A percentile compares a stretch with the other conserved stretches of the same genome.
phyloP scores from a whole-genome alignment of 2,113 vertebrate genomes.

The Psephotus haematonotus region DNA sequence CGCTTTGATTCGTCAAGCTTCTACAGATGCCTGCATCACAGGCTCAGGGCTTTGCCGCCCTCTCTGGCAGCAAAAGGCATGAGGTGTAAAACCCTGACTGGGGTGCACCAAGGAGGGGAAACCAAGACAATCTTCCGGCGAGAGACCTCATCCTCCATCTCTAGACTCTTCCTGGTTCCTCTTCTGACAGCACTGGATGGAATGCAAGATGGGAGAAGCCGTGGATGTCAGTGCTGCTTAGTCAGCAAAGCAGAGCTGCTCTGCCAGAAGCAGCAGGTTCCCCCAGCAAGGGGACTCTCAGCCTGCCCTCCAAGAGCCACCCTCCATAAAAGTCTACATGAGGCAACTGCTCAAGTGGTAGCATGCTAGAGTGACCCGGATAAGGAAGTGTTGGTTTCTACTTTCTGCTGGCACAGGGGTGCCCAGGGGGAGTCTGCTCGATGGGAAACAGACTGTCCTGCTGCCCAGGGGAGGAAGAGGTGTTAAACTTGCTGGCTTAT shows the following conservation, averaged over 20 bases:
- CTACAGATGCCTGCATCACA: neutral
- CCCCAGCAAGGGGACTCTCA: neutral
- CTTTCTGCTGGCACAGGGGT: neutral
- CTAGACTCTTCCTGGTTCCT: neutral
- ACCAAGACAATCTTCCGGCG: neutral
- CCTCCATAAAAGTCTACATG: accelerated
- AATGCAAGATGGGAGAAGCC: neutral
- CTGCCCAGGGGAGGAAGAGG: neutral
- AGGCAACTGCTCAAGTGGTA: neutral
- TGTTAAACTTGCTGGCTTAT: neutral
- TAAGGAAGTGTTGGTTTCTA: neutral
- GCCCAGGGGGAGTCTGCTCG: neutral
- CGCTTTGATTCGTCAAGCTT: neutral
- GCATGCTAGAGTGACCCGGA: neutral
- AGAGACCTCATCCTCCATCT: neutral
- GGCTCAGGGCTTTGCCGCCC: neutral
- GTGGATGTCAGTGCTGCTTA: neutral
- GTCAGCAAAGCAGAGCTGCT: neutral
- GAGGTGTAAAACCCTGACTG: neutral
- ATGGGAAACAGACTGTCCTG: neutral
- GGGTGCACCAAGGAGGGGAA: neutral
- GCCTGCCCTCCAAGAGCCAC: neutral
- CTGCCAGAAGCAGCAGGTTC: neutral
- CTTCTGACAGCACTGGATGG: neutral
- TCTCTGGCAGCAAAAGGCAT: neutral